phyloP scores from a whole-genome alignment of 2,888 invertebrate genomes.

The Oxyteleia sp. region DNA sequence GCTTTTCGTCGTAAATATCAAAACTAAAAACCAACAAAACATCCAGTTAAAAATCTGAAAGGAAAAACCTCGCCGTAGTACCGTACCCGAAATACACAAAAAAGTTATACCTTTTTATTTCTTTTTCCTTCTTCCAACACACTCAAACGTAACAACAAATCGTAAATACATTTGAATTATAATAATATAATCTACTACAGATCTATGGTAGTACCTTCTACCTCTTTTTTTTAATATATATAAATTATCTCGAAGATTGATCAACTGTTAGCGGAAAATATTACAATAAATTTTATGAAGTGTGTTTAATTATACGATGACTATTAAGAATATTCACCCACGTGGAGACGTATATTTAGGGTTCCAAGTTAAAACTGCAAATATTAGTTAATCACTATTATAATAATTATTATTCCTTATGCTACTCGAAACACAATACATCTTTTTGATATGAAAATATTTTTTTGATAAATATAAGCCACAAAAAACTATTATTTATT shows the following conservation, averaged over 20 bases:
- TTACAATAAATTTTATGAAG: conserved; percentile 54
- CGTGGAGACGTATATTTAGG: too few species aligned
- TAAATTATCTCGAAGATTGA: conserved; percentile 34
- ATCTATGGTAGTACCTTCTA: conserved; percentile 62
- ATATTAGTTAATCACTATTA: too few species aligned
- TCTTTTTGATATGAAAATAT: too few species aligned
- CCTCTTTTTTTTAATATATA: too few species aligned
- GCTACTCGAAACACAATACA: too few species aligned
- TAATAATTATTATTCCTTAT: too few species aligned
- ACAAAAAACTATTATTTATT: too few species aligned
- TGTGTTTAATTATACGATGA: conserved; percentile 45
- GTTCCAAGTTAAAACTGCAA: too few species aligned
- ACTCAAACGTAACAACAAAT: conserved; percentile 63
- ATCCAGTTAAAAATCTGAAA: conserved; percentile 3
- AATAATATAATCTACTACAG: conserved; percentile 65
- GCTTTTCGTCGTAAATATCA: conserved; percentile 19
- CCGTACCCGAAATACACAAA: conserved; percentile 8
- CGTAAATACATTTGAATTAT: conserved; percentile 58
- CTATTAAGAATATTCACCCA: conserved; percentile 42
- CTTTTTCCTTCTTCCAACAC: conserved; percentile 25
- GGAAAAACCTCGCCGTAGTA: conserved; percentile 44
- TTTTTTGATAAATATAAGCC: too few species aligned
- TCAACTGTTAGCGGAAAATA: conserved; percentile 59
- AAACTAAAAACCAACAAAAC: conserved; percentile 10
- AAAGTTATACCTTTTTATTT: too few species aligned